Evolutionary conservation across 1,140 invertebrate genomes (phyloP).

Genomic region (Drosophila busckii): DNA sequence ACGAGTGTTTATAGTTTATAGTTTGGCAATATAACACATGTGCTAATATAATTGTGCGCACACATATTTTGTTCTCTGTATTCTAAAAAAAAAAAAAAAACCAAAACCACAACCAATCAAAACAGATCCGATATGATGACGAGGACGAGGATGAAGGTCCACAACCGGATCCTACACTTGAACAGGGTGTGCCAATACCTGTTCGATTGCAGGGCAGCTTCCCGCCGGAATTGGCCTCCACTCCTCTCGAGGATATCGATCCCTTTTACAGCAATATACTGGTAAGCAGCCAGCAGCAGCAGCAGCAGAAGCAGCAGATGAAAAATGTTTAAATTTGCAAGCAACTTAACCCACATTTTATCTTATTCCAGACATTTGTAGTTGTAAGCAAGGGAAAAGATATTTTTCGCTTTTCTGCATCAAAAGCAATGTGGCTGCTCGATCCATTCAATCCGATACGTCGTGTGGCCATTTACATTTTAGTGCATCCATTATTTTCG

Average conservation of each 20-base stretch:
- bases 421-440: constrained; percentile 95
- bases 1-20: neutral
- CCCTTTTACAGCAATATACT: constrained; percentile 94
- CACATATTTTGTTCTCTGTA: constrained; percentile 34
- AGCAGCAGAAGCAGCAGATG: neutral
- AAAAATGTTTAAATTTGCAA: no score
- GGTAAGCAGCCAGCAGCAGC: constrained; percentile 81
- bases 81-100: no score
- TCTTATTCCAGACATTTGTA: constrained; percentile 92
- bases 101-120: constrained; percentile 13
- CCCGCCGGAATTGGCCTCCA: constrained; percentile 93
- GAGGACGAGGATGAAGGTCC: constrained; percentile 97
- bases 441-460: constrained; percentile 98
- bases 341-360: neutral
- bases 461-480: constrained; percentile 97
- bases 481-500: constrained; percentile 98
- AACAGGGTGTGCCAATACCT: constrained; percentile 93
- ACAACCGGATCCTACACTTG: constrained; percentile 94
- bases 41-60: constrained; percentile 29
- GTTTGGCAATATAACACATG: constrained; percentile 1
- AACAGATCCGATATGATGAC: constrained; percentile 94
- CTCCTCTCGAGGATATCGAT: constrained; percentile 97
- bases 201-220: constrained; percentile 93
- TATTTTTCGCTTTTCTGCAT: constrained; percentile 98
- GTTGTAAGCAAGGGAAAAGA: constrained; percentile 99